Evolutionary conservation across 2,888 invertebrate genomes (phyloP).

Genomic region (Oscheius onirici): DNA sequence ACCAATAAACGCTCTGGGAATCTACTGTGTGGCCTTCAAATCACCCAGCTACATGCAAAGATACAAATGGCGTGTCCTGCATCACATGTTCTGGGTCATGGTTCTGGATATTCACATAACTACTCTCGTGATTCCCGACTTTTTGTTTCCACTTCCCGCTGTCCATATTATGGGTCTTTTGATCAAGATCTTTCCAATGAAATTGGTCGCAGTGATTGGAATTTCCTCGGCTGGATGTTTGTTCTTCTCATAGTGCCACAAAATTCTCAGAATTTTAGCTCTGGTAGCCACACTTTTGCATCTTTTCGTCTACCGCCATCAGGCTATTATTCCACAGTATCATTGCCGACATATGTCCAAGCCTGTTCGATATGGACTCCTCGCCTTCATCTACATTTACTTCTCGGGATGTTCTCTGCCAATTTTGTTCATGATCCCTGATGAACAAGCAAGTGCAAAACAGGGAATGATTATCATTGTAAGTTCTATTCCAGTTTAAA

Average conservation of each 20-base stretch:
- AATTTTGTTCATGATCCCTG: slow-evolving; percentile 1
- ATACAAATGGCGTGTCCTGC: slow-evolving; percentile 5
- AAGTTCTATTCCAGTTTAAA: background rate
- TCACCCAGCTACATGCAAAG: slow-evolving; percentile 2
- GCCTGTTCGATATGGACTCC: background rate
- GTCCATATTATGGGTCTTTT: slow-evolving; percentile 1
- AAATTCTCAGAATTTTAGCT: background rate
- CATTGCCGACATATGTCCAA: background rate
- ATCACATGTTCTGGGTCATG: slow-evolving; percentile 16
- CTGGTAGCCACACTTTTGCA: slow-evolving; percentile 8
- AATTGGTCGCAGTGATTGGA: slow-evolving; percentile 3
- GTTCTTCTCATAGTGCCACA: background rate
- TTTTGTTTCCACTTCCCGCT: slow-evolving; percentile 11
- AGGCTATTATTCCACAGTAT: slow-evolving; percentile 11
- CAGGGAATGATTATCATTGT: background rate
- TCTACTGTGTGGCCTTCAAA: slow-evolving; percentile 4
- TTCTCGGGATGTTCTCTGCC: slow-evolving; percentile 4
- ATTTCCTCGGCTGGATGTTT: slow-evolving; percentile 11
- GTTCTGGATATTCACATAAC: slow-evolving; percentile 14
- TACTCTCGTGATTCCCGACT: slow-evolving; percentile 10
- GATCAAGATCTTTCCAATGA: slow-evolving; percentile 4
- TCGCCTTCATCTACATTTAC: background rate
- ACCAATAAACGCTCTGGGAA: background rate
- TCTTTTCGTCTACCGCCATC: slow-evolving; percentile 12
- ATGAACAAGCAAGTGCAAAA: background rate